Conservation (phyloP, 2,113 vertebrate genomes). For the Nanorana parkeri region DNA sequence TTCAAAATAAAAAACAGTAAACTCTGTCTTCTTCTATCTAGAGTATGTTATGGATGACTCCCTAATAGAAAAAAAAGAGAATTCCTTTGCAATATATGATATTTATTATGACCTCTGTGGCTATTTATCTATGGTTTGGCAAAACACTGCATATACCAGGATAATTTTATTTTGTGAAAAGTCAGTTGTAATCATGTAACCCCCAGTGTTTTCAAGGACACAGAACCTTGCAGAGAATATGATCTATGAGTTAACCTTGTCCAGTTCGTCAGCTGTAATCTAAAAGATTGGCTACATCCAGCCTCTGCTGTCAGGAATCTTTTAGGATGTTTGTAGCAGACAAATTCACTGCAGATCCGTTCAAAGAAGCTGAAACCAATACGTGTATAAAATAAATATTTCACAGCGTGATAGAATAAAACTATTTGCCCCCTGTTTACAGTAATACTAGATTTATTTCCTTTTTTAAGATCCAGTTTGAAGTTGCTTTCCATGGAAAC, state of each 20-base stretch:
- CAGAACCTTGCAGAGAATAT: background rate
- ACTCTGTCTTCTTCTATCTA: no score
- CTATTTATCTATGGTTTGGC: background rate
- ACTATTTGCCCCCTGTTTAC: conserved; percentile 3
- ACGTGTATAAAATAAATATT: conserved; percentile 17
- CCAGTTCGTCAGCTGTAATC: conserved; percentile 11
- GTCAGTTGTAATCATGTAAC: background rate
- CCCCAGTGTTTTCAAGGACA: conserved; percentile 17
- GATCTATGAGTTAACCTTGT: conserved; percentile 12
- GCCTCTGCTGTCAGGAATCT: background rate
- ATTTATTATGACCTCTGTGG: conserved; percentile 1
- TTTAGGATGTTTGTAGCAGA: conserved; percentile 9
- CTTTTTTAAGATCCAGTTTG: background rate
- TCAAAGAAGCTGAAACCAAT: background rate
- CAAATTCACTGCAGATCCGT: background rate
- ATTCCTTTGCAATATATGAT: background rate
- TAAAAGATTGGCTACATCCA: conserved; percentile 3
- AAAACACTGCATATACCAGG: background rate
- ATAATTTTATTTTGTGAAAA: conserved; percentile 34
- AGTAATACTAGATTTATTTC: background rate
- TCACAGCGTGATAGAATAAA: background rate
- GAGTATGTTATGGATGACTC: no score
- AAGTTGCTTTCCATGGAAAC: conserved; percentile 9
- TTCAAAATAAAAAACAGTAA: no score
- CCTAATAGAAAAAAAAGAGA: background rate